These are phyloP conservation scores for Helicoverpa armigera DNA, from an alignment of 1,140 invertebrate species.

Conservation along the genomic window DNA sequence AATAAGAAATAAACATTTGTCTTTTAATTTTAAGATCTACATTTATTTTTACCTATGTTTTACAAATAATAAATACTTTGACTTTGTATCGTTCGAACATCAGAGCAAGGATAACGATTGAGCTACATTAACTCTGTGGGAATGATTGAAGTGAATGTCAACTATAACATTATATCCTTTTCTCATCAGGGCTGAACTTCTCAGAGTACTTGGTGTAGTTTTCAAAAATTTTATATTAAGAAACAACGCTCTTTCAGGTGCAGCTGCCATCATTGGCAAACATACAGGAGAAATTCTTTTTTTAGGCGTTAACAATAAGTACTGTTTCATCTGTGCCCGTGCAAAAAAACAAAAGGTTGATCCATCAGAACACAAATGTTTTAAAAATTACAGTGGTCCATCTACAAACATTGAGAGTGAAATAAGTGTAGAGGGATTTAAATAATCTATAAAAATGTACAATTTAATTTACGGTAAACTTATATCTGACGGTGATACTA, in stretches of 20 bases:
- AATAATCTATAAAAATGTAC: not conserved
- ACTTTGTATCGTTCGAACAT: too few species aligned
- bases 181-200: slow-evolving; percentile 43
- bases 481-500: not conserved
- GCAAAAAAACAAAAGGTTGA: not conserved
- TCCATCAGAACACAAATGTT: not conserved
- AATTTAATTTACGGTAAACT: not conserved
- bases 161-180: slow-evolving; percentile 46
- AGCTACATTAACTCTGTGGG: slow-evolving; percentile 41
- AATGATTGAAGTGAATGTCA: slow-evolving; percentile 35
- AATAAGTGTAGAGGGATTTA: not conserved
- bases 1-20: slow-evolving; percentile 11
- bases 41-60: too few species aligned
- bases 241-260: slow-evolving; percentile 14
- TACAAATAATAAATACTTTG: too few species aligned
- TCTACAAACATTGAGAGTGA: not conserved
- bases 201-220: slow-evolving; percentile 46
- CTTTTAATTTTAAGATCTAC: too few species aligned
- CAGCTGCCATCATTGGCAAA: slow-evolving; percentile 28
- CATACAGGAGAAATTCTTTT: slow-evolving; percentile 17
- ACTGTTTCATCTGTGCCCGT: slow-evolving; percentile 51
- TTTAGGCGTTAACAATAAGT: slow-evolving; percentile 66
- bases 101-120: slow-evolving; percentile 31
- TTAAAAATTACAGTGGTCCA: not conserved
- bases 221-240: slow-evolving; percentile 20